phyloP scores from a whole-genome alignment of 2,888 invertebrate species.

The Xanthia icteritia region DNA sequence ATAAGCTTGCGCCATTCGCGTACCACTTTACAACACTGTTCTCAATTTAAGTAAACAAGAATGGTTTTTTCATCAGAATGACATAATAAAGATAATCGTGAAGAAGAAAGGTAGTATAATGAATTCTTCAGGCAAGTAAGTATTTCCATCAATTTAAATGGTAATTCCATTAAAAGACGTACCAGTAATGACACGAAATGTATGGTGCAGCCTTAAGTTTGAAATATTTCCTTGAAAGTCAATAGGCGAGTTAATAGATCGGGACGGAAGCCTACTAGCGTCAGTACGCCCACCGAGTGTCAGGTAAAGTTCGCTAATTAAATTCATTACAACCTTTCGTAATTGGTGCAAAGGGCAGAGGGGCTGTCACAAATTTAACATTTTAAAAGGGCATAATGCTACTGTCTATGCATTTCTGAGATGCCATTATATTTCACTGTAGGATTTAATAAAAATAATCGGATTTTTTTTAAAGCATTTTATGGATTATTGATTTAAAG shows the following conservation, averaged over 20 bases:
- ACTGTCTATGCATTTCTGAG: slow-evolving; percentile 38
- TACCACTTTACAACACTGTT: not conserved
- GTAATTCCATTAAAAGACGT: not conserved
- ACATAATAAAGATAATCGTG: not conserved
- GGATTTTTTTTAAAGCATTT: not conserved
- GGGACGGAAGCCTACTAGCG: slow-evolving; percentile 36
- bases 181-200: not conserved
- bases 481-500: not conserved
- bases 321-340: slow-evolving; percentile 62
- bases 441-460: slow-evolving; percentile 7
- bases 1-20: not conserved
- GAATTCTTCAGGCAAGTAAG: too few relatives aligned
- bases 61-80: too few relatives aligned
- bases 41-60: not conserved
- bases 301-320: slow-evolving; percentile 67
- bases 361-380: slow-evolving; percentile 51
- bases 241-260: slow-evolving; percentile 41
- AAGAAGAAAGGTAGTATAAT: not conserved
- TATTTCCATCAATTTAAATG: slow-evolving; percentile 1
- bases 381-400: slow-evolving; percentile 33
- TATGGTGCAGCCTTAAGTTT: slow-evolving; percentile 7
- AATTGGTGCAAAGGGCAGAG: slow-evolving; percentile 59
- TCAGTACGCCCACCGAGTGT: slow-evolving; percentile 51
- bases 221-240: slow-evolving; percentile 36
- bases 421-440: slow-evolving; percentile 18